phyloP scores from a whole-genome alignment of 2,888 invertebrate species.

The Apotomis betuletana region DNA sequence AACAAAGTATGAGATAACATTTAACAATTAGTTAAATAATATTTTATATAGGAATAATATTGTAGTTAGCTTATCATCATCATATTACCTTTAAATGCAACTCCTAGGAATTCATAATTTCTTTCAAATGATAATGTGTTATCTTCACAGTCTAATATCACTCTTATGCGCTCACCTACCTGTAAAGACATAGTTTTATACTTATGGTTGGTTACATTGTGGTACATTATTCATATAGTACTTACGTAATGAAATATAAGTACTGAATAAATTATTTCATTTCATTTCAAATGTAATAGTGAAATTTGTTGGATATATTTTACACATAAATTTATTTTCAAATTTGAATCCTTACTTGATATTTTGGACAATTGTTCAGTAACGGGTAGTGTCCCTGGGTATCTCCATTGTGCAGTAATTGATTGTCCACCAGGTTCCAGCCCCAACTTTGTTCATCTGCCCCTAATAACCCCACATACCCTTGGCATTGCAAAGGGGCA shows the following conservation, averaged over 20 bases:
- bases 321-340: not conserved
- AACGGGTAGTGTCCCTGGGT: conserved; percentile 96
- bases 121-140: conserved; percentile 98
- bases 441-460: conserved; percentile 99
- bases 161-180: conserved; percentile 98
- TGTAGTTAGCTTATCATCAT: no score
- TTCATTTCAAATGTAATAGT: not conserved
- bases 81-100: conserved; percentile 94
- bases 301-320: not conserved
- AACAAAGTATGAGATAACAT: conserved; percentile 49
- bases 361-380: conserved; percentile 98
- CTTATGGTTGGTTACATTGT: no score
- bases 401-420: conserved; percentile 97
- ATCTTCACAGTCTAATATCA: conserved; percentile 98
- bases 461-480: conserved; percentile 97
- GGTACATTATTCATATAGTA: no score
- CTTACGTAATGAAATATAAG: no score
- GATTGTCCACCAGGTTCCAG: conserved; percentile 99
- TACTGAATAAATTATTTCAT: no score
- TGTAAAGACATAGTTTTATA: conserved; percentile 64
- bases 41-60: conserved; percentile 22
- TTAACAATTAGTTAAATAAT: not conserved
- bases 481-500: conserved; percentile 95
- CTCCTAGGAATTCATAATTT: conserved; percentile 98
- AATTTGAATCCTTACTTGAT: conserved; percentile 87